These are phyloP conservation scores for Leptinotarsa defecta DNA, from an alignment of 1,140 invertebrate genomes.

Conservation along the genomic window DNA sequence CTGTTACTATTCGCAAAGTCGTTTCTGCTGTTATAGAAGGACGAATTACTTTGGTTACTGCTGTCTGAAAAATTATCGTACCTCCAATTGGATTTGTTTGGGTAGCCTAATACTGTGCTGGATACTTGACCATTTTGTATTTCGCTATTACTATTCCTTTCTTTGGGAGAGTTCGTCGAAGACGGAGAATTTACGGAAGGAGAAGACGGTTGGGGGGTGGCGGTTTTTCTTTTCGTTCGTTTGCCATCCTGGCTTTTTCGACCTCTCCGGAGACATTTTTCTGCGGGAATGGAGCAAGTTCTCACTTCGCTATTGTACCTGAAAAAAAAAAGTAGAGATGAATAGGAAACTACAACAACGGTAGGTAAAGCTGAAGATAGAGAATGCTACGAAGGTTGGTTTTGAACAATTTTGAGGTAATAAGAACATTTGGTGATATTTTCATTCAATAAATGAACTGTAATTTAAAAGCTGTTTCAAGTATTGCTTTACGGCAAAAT, in stretches of 20 bases:
- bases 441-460: too few relatives aligned
- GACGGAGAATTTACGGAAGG: slow-evolving; percentile 25
- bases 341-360: too few relatives aligned
- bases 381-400: too few relatives aligned
- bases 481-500: too few relatives aligned
- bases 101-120: slow-evolving; percentile 42
- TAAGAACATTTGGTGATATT: too few relatives aligned
- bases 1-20: slow-evolving; percentile 4
- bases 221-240: slow-evolving; percentile 27
- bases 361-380: too few relatives aligned
- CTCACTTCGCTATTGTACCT: slow-evolving; percentile 42
- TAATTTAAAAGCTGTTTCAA: too few relatives aligned
- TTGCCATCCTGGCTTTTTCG: slow-evolving; percentile 32
- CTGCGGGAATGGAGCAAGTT: slow-evolving; percentile 35
- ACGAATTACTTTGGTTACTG: slow-evolving; percentile 24
- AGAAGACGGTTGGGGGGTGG: slow-evolving; percentile 27
- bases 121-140: slow-evolving; percentile 42
- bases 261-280: slow-evolving; percentile 32
- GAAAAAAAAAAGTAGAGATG: slow-evolving; percentile 25
- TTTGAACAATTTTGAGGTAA: too few relatives aligned
- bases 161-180: not conserved
- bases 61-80: slow-evolving; percentile 40
- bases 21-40: slow-evolving; percentile 12
- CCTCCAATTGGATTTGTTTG: slow-evolving; percentile 33
- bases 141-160: slow-evolving; percentile 21